phyloP scores from a whole-genome alignment of 2,888 invertebrate species.

The Pheosia gnoma region DNA sequence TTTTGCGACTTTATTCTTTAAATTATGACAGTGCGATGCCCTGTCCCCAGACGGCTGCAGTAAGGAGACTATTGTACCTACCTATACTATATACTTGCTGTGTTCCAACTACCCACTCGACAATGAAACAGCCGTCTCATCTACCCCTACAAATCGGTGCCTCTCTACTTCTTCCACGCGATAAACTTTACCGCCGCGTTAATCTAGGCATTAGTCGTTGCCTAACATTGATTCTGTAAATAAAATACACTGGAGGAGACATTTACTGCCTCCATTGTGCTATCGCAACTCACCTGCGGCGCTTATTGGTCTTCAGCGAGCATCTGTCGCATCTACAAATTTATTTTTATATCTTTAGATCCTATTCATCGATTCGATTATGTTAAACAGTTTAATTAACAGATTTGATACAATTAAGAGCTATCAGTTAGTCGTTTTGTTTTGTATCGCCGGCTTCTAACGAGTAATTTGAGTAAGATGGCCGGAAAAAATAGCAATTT shows the following conservation, averaged over 20 bases:
- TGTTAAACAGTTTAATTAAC: background rate
- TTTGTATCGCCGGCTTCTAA: too few species aligned
- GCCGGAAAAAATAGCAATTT: too few species aligned
- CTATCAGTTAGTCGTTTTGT: too few species aligned
- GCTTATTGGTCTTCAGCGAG: background rate
- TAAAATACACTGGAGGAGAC: background rate
- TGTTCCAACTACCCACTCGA: background rate
- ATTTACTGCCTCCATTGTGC: background rate
- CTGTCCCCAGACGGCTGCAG: constrained; percentile 24
- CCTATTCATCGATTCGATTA: background rate
- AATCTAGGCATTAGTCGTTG: constrained; percentile 8
- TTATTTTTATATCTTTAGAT: background rate
- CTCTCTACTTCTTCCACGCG: background rate
- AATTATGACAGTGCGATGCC: constrained; percentile 29
- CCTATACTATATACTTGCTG: too few species aligned
- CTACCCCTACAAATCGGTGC: too few species aligned
- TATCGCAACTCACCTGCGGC: constrained; percentile 3
- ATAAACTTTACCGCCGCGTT: constrained; percentile 18
- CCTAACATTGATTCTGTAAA: constrained; percentile 1
- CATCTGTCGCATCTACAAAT: background rate
- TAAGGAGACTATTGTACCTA: constrained; percentile 4
- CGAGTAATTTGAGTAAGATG: too few species aligned
- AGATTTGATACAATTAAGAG: background rate
- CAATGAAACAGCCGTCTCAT: too few species aligned
- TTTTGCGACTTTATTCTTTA: too few species aligned